Base-by-base conservation (phyloP, 2,797 vertebrate species). In the Nannoperca australis region DNA sequence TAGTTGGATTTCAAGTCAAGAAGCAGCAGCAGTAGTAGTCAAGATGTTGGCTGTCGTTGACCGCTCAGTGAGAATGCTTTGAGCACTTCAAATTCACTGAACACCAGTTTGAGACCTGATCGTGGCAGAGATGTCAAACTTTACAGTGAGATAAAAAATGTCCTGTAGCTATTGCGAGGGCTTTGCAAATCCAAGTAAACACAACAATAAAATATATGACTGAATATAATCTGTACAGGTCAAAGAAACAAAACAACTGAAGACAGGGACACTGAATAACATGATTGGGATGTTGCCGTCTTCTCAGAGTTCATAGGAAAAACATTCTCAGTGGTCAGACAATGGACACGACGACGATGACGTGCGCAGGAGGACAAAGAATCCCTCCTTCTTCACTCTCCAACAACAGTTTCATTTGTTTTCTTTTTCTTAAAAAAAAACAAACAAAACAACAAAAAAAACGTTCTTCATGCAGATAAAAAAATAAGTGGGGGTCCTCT, bases 271-370 rank as follows among this genome's bases (percentile, higher is more conserved):
- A 84, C 92, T 91, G 83, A 82, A 86, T 90, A 88, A 85, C 85
- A 83, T 88, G 88, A 89, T 85, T 86, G 87, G 85, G 86, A 85
- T 71, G 89, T 82, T 85, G 85, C 75, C 72, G 71, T 92, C 87
- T 84, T 67, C 75, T 88, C 59, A 47, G 83, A 93, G 92, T 93
- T 91, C 85, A 76, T 88, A 81, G 86, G 87, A 85, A 89, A 91
- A 90, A 94, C 92, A 95, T 95, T 97, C 97, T 96, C 97, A 97
- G 97, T 97, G 97, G 96, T 97, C 96, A 94, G 94, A 95, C 95
- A 93, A 87, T 58, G 81, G 73, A 89, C 88, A 94, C 79, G 76
- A 85, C 87, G n/a, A 85, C 53, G 8, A 81, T 65, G 17, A 77
- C 69, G 45, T 88, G 74, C 65, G 91, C 85, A 86, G 88, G 88